Conservation (phyloP, 2,113 vertebrate genomes). For the Isurus oxyrinchus region DNA sequence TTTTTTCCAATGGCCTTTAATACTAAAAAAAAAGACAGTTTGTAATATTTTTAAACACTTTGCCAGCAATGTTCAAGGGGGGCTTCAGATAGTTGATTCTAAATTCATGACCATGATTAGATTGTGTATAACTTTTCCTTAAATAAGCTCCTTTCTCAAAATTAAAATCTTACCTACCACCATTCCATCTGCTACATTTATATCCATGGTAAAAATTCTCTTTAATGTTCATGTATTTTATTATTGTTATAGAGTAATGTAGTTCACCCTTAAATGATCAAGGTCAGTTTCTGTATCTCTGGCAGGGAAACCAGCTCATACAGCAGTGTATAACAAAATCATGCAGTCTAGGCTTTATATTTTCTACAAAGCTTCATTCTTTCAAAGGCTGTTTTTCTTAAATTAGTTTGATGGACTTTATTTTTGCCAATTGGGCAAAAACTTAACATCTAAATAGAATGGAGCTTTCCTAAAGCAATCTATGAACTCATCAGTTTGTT, state of each 20-base stretch:
- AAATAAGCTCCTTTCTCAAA: background rate
- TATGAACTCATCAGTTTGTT: background rate
- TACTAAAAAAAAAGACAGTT: background rate
- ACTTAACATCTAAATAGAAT: background rate
- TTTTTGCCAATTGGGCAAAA: background rate
- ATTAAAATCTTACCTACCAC: background rate
- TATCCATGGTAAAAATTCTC: background rate
- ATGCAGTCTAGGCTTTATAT: background rate
- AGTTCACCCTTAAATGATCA: background rate
- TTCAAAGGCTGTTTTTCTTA: background rate
- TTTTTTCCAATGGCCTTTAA: background rate
- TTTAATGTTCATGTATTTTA: background rate
- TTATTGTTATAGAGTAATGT: background rate
- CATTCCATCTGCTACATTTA: background rate
- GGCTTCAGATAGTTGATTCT: background rate
- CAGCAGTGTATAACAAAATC: background rate
- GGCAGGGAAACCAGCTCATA: background rate
- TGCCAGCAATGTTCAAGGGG: background rate
- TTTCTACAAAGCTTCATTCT: background rate
- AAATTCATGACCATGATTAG: background rate
- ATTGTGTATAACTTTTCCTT: background rate
- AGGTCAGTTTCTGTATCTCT: background rate
- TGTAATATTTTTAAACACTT: background rate
- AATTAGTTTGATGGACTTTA: background rate
- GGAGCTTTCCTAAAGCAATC: background rate